Evolutionary conservation across 2,888 invertebrate species (phyloP), one percentile per base, ranked within the genome.

Genomic region (Endotricha flammealis): DNA sequence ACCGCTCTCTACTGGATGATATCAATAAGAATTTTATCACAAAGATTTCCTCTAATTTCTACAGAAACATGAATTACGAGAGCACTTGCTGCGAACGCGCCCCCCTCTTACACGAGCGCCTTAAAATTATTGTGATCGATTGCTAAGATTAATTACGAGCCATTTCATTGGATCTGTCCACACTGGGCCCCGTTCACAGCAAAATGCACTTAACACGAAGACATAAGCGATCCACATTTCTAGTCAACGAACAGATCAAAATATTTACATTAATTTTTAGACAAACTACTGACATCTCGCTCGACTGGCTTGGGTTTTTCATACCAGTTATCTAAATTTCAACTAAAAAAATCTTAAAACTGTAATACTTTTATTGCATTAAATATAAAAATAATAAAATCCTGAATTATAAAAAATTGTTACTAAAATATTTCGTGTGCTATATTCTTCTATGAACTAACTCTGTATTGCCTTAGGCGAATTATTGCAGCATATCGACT

Each of bases 401-500:
- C 60, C 63, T 61, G 59, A 63, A 61, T 72, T 64, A 69, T 71
- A 73, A 68, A 65, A 63, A 63, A 56, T 55, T 51, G 56, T 12
- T 29, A 62, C 54, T 59, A 64, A 59, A 71, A 65, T 64, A 73
- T 57, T 52, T 55, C 56, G 57, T 51, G 50, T 53, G 51, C 49
- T 58, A 56, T 51, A 48, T 48, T 49, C 47, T 12, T 44, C 34
- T 43, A 40, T 47, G 51, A 49, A 53, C 47, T 53, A 52, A n/a
- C n/a, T n/a, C n/a, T 46, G 48, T 46, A 46, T 53, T 62, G 77
- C 78, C 78, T 78, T 58, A 81, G 80, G 79, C 79, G 51, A 48
- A 58, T 74, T 82, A 82, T 83, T 83, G 82, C 82, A 82, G 77
- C 80, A 48, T 57, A 53, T 76, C 65, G 52, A 77, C 75, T 78